phyloP scores from a whole-genome alignment of 2,797 vertebrate genomes.

The Leptodactylus fallax region DNA sequence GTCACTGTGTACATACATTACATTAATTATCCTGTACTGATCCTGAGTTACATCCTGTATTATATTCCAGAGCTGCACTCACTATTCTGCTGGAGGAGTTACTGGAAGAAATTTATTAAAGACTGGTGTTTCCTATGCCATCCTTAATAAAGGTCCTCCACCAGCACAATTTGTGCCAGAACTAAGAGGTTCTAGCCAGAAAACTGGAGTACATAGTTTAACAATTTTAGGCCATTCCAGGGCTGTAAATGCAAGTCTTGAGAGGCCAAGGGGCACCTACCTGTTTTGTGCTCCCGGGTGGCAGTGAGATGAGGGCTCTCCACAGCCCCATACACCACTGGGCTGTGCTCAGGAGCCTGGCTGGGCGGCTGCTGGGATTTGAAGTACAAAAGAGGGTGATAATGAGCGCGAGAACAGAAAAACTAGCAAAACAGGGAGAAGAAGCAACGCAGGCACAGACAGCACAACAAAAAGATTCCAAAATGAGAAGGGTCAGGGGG shows the following conservation, averaged over 20 bases:
- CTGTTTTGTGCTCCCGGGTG: conserved; percentile 81
- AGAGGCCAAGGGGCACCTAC: conserved; percentile 73
- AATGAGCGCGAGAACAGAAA: conserved; percentile 84
- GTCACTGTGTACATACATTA: no score
- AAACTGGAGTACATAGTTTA: no score
- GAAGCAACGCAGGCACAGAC: conserved; percentile 63
- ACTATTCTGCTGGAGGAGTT: no score
- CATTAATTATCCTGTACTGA: no score
- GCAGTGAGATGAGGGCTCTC: conserved; percentile 77
- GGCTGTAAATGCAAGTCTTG: neutral
- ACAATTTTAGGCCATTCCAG: neutral
- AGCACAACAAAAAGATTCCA: neutral
- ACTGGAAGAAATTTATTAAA: no score
- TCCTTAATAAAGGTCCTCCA: no score
- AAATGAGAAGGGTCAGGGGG: neutral
- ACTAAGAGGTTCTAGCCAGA: no score
- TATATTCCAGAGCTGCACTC: no score
- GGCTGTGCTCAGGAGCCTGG: conserved; percentile 80
- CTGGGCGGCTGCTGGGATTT: conserved; percentile 89
- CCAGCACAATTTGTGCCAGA: no score
- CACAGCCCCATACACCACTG: conserved; percentile 75
- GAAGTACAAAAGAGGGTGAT: conserved; percentile 93
- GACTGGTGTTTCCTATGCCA: no score
- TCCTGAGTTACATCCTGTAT: no score
- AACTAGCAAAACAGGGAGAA: conserved; percentile 78